Base-by-base conservation (phyloP, 2,113 vertebrate species). In the Poecile atricapillus region DNA sequence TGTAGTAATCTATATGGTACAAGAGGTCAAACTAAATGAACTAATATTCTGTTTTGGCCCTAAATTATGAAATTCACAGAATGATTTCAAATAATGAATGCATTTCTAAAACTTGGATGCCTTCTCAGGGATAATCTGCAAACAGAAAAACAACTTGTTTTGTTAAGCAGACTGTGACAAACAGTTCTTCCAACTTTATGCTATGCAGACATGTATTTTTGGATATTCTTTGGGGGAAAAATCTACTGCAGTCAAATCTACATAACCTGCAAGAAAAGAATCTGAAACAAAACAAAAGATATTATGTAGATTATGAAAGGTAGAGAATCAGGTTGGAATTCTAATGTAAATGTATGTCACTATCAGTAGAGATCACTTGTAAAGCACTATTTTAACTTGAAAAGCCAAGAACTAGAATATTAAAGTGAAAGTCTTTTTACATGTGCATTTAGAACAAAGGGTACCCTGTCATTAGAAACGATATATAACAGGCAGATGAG, bases 391-490 rank as follows among this genome's bases (percentile, higher is more conserved):
- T 97, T 96, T 96, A 97, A 97, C 91, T 95, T 77, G 65, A 92
- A 96, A 77, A 83, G 35, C 47, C 46, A 73, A 96, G 78, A 94
- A 94, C 53, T 53, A 52, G 94, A 97, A 96, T 92, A 81, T 87
- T 96, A 89, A 95, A 97, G 84, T 27, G 41, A 92, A 95, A 70
- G 92, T 76, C 83, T 85, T 83, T 93, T 97, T 91, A 80, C 93
- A 80, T 77, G 69, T 93, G 89, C 95, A 90, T 95, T 97, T 93
- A 97, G 97, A 97, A 97, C 94, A 94, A 95, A 97, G 97, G 95
- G 71, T 97, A 97, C 93, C 83, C 80, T 97, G 82, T 97, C 96
- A 97, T 96, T 97, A 96, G 59, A 95, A 91, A 96, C 95, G 46
- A 97, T 95, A 97, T 63, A 39, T 93, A 95, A 96, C 95, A 97